Percentiles rank a stretch among this genome's conserved stretches.
These are phyloP conservation scores for Monoplex corrugatus DNA, from an alignment of 2,888 invertebrate species.

Conservation along the genomic window DNA sequence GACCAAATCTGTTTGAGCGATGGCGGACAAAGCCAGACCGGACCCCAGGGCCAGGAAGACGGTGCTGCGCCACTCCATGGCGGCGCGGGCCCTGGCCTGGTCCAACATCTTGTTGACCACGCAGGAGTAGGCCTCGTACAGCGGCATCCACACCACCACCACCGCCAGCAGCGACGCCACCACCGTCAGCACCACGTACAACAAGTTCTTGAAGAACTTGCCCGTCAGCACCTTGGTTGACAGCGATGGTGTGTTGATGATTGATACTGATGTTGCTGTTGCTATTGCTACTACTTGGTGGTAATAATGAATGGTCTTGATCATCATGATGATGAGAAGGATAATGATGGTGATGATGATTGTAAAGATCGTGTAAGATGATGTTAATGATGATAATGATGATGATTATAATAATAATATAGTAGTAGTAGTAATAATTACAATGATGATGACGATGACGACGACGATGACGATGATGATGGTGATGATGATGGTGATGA, in stretches of 20 bases:
- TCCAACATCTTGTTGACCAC: conserved; percentile 1
- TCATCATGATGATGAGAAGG: too few relatives aligned
- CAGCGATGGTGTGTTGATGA: too few relatives aligned
- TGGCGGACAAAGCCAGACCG: background rate
- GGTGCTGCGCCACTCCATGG: conserved; percentile 30
- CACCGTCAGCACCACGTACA: background rate
- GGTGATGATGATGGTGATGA: background rate
- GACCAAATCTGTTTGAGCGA: background rate
- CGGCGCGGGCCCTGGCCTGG: background rate
- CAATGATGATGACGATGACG: background rate
- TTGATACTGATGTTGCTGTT: too few relatives aligned
- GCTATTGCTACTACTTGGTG: too few relatives aligned
- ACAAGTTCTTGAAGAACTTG: conserved; percentile 20
- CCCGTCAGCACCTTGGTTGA: conserved; percentile 1
- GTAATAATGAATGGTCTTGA: too few relatives aligned
- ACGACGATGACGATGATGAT: background rate
- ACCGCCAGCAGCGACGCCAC: background rate
- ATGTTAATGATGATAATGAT: too few relatives aligned
- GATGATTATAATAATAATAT: background rate
- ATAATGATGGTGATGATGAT: too few relatives aligned
- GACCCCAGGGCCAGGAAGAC: background rate
- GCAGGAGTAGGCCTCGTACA: conserved; percentile 30
- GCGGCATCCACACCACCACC: conserved; percentile 22
- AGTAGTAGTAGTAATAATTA: background rate
- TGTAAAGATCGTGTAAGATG: too few relatives aligned